A percentile compares a stretch with the other conserved stretches of the same genome.
phyloP scores from a whole-genome alignment of 1,140 invertebrate genomes.

The Cydia splendana region DNA sequence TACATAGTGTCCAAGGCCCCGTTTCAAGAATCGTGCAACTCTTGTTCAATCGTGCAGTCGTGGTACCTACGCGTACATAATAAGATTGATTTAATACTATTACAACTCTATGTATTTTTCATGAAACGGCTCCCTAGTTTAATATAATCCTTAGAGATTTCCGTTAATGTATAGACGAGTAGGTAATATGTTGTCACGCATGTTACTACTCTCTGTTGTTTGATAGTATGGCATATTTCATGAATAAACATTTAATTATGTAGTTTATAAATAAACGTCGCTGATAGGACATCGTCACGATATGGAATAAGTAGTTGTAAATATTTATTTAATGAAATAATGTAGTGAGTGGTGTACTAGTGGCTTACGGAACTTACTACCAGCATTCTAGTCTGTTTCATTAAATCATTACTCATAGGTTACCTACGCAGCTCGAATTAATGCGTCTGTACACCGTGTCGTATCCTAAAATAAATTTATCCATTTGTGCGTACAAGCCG shows the following conservation, averaged over 20 bases:
- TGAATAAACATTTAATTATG: background rate
- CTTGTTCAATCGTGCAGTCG: background rate
- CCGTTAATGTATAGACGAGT: background rate
- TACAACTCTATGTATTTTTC: background rate
- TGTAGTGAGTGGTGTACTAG: slow-evolving; percentile 27
- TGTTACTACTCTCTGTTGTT: slow-evolving; percentile 10
- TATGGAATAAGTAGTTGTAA: slow-evolving; percentile 21
- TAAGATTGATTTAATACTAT: background rate
- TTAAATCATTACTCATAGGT: background rate
- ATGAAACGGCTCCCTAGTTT: background rate
- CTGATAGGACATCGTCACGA: background rate
- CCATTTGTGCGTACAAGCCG: background rate
- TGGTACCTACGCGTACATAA: background rate
- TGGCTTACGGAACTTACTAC: slow-evolving; percentile 25
- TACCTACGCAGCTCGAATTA: background rate
- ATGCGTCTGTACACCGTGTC: background rate
- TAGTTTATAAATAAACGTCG: slow-evolving; percentile 4
- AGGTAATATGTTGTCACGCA: background rate
- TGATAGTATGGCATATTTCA: slow-evolving; percentile 1
- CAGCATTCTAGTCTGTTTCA: slow-evolving; percentile 21
- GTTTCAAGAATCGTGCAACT: background rate
- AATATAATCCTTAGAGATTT: background rate
- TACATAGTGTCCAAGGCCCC: background rate
- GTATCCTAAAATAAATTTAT: background rate
- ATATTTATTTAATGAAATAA: slow-evolving; percentile 29